Evolutionary conservation across 2,888 invertebrate species (phyloP), one percentile per base, ranked within the genome.

Genomic region (Bimastos eiseni): DNA sequence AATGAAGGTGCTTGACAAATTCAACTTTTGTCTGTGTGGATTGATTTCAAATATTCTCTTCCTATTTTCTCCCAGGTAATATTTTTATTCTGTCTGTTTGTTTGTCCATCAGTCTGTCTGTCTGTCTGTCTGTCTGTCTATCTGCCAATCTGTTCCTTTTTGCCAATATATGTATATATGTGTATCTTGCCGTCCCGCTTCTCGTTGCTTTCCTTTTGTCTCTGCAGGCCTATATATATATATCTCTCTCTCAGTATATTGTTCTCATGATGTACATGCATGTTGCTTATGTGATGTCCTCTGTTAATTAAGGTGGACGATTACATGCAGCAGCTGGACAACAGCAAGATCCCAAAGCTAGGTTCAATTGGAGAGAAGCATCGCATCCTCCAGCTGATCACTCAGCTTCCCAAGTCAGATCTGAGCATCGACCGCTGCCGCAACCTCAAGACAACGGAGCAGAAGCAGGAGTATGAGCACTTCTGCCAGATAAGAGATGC

Each of bases 401-500:
- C 96, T 92, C 99, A 99, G 96, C 96, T 99, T 94, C 99, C 99
- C 34, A 94, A 95, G 90, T 94, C 95, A 92, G 99, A 99, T 95
- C 96, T 99, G 91, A 97, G 98, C 19, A 96, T 97, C 93, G 97
- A 97, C 90, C 98, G 98, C 95, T 98, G 98, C 95, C 97, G 92
- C 24, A 97, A 98, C 95, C 96, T 99, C 91, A 97, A 97, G 90
- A 93, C 91, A 4, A 92, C 93, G 1, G 92, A 92, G 17, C 94
- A 95, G 92, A 92, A 92, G 90, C 94, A 94, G 91, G 94, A 97
- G 93, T 99, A 97, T 95, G 97, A 98, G 95, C 98, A 98, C 95
- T 99, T 99, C 95, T 97, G 98, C 93, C 97, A 98, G 90, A 97
- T 97, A 90, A 96, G 99, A 90, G 99, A 99, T 95, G 98, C 98